A percentile compares a stretch with the other conserved stretches of the same genome.
Conservation (phyloP, 2,888 invertebrate genomes). For the Rhyacophila evoluta region DNA sequence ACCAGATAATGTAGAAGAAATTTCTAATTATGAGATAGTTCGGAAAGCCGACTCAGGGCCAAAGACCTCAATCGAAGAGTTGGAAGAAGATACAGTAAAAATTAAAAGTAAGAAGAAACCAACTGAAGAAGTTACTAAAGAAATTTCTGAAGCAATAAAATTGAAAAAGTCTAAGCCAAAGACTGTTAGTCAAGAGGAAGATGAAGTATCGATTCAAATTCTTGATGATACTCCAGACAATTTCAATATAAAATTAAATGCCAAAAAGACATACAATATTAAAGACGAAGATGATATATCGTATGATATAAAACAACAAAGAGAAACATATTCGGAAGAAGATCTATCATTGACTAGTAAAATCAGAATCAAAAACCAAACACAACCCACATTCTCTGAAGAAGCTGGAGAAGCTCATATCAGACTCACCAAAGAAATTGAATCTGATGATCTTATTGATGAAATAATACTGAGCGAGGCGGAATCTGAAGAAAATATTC, state of each 20-base stretch:
- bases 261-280: constrained; percentile 75
- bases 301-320: constrained; percentile 64
- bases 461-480: constrained; percentile 76
- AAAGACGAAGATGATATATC: constrained; percentile 76
- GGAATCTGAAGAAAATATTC: constrained; percentile 72
- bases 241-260: constrained; percentile 77
- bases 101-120: constrained; percentile 63
- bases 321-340: constrained; percentile 73
- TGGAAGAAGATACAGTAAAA: constrained; percentile 65
- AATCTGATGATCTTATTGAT: constrained; percentile 74
- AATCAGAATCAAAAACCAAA: constrained; percentile 76
- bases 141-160: constrained; percentile 64
- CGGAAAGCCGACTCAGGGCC: constrained; percentile 60
- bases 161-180: constrained; percentile 64
- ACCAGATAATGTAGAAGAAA: constrained; percentile 66
- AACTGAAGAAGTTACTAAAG: constrained; percentile 62
- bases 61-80: constrained; percentile 60
- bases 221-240: constrained; percentile 71
- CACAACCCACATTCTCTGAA: constrained; percentile 73
- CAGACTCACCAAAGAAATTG: constrained; percentile 74
- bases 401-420: constrained; percentile 78
- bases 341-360: constrained; percentile 80
- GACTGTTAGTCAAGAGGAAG: constrained; percentile 71
- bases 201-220: constrained; percentile 68
- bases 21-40: constrained; percentile 59